Evolutionary conservation across 1,140 invertebrate species (phyloP), one percentile per base, ranked within the genome.

Genomic region (Mylabris phalerata): DNA sequence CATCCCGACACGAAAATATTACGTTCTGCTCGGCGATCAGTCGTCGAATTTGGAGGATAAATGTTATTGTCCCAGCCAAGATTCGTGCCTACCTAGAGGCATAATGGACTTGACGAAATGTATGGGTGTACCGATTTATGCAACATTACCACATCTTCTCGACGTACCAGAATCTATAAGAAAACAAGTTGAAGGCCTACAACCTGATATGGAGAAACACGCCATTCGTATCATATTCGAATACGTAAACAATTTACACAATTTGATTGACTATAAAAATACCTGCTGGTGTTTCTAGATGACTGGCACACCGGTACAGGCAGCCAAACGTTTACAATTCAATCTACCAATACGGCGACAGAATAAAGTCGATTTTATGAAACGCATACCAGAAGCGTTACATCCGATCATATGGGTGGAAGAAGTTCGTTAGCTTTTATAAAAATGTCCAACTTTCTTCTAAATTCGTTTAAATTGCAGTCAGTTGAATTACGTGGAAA

Each of bases 111-210:
- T 88, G 3, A 72, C 68, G 1, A 82, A 81, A 13, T 90, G 87
- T 64, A 62, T 83, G 9, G 82, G 82, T 1, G 84, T 79, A 0
- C 89, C 90, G 0, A 73, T 89, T 10, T 79, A 83, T 10, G 80
- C 81, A 0, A 87, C 89, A 1, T 74, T 89, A 63, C 92, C 93
- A 1, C 93, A 95, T 75, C 92, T 92, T 70, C 84, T 86, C 46
- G 73, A 82, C 1, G 79, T 78, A 0, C 87, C 91, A 69, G 79
- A 44, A 13, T 5, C 11, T 0, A 42, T 54, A n/a, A 9, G 82
- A 0, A 66, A 80, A 0, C 74, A 75, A 25, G 84, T 93, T 0
- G 77, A 78, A 13, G 92, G 91, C 4, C 69, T 94, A 1, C 72
- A 77, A 50, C 92, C 92, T 0, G 76, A 84, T 50, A 75, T 81